phyloP scores from a whole-genome alignment of 2,797 vertebrate genomes.

The Hippoglossus hippoglossus region DNA sequence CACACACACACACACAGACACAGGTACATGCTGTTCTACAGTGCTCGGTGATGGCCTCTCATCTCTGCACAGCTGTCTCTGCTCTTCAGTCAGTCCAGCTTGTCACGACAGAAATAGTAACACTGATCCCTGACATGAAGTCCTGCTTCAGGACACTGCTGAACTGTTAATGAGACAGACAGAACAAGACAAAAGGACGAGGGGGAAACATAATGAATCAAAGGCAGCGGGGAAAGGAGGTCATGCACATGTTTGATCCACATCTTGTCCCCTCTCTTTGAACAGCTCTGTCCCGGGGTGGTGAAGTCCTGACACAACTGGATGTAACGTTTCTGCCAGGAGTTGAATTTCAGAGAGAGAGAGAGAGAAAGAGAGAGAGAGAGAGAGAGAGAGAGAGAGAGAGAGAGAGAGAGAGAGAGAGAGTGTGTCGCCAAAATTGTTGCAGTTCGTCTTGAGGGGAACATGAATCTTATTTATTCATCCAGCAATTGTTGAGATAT shows the following conservation, averaged over 20 bases:
- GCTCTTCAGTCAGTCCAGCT: conserved; percentile 66
- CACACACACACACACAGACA: too few species aligned
- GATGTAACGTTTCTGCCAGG: conserved; percentile 11
- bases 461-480: background rate
- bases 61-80: conserved; percentile 42
- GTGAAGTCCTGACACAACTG: conserved; percentile 41
- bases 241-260: conserved; percentile 22
- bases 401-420: too few species aligned
- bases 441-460: background rate
- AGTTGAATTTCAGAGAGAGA: conserved; percentile 19
- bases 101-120: conserved; percentile 70
- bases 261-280: conserved; percentile 56
- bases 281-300: conserved; percentile 62
- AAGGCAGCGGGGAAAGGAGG: conserved; percentile 32
- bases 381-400: too few species aligned
- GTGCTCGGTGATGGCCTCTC: conserved; percentile 34
- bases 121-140: conserved; percentile 48
- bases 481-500: background rate
- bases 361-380: too few species aligned
- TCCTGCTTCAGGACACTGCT: conserved; percentile 58
- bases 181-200: conserved; percentile 22
- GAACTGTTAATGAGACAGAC: conserved; percentile 43
- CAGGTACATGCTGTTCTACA: conserved; percentile 24
- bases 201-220: conserved; percentile 12
- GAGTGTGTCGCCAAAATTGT: background rate